phyloP scores from a whole-genome alignment of 1,140 invertebrate species.

The Octopus sinensis region DNA sequence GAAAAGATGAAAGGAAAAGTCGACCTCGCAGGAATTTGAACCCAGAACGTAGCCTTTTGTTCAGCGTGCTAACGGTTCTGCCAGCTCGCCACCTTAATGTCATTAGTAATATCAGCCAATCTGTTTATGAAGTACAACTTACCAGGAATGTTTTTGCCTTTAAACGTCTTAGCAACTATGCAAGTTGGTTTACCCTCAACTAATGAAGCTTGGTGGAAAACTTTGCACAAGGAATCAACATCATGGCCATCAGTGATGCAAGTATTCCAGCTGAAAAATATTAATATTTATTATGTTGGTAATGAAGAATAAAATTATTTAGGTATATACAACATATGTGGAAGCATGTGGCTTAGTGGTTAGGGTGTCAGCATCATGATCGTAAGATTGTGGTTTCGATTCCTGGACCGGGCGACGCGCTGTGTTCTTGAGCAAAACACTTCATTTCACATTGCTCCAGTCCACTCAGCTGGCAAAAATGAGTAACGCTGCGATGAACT shows the following conservation, averaged over 20 bases:
- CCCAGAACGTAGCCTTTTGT: too few relatives aligned
- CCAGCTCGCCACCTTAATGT: too few relatives aligned
- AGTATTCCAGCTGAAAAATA: conserved; percentile 67
- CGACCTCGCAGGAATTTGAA: too few relatives aligned
- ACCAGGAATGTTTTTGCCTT: conserved; percentile 76
- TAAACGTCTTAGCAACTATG: conserved; percentile 92
- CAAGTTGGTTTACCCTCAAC: conserved; percentile 85
- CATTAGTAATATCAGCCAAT: too few relatives aligned
- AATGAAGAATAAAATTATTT: background rate
- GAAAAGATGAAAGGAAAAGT: too few relatives aligned
- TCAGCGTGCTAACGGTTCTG: too few relatives aligned
- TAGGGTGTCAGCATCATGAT: background rate
- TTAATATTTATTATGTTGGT: background rate
- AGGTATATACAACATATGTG: too few relatives aligned
- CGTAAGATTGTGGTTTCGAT: background rate
- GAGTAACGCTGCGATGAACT: too few relatives aligned
- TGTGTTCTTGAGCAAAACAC: too few relatives aligned
- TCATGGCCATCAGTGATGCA: conserved; percentile 95
- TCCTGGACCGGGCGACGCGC: background rate
- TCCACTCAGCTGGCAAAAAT: too few relatives aligned
- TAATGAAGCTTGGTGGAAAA: conserved; percentile 68
- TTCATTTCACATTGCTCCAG: too few relatives aligned
- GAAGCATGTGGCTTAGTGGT: too few relatives aligned
- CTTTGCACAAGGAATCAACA: conserved; percentile 80
- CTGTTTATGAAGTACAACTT: background rate